Base-by-base conservation (phyloP, 2,797 vertebrate species). In the Sebastiscus tertius region DNA sequence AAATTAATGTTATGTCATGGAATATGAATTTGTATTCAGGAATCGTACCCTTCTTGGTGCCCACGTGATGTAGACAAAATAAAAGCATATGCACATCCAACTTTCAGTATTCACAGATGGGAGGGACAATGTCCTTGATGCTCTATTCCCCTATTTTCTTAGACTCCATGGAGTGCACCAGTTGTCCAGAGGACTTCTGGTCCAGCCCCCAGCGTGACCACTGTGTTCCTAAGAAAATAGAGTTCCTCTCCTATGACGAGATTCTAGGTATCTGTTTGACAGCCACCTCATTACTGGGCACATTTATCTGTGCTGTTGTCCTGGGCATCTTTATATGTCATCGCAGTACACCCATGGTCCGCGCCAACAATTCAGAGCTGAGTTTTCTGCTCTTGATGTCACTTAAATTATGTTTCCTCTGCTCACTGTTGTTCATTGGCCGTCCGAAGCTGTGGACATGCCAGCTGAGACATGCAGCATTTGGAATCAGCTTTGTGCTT, bases 331-430 rank as follows among this genome's bases (percentile, higher is more conserved):
- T 95, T 2, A 72, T 34, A 4, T 62, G 61, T 74, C 77, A 93
- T 61, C 82, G 79, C 3, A 78, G 73, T 0, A 94, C 94, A 26
- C 94, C 94, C 0, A 78, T 95, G 9, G 91, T 94, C 0, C 87
- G 91, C 0, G 91, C 94, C 46, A 95, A 94, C 76, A 95, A 95
- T 64, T 94, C 94, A 55, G 94, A 95, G 63, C 75, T 94, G 12
- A 94, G 93, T 69, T 94, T 92, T 20, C 33, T 67, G n/a, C 68
- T 89, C 1, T 54, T 89, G 42, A 4, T 83, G 20, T 83, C 87
- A 16, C 77, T 89, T 4, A 87, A 77, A 27, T 22, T 91, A 3
- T 93, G 93, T 78, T 94, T 94, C 69, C 70, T 93, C 16, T 94
- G 93, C 22, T 90, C 90, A 1, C 68, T 94, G 49, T 60, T 92